These are phyloP conservation scores for Acleris laterana DNA, from an alignment of 2,888 invertebrate species.

Conservation along the genomic window DNA sequence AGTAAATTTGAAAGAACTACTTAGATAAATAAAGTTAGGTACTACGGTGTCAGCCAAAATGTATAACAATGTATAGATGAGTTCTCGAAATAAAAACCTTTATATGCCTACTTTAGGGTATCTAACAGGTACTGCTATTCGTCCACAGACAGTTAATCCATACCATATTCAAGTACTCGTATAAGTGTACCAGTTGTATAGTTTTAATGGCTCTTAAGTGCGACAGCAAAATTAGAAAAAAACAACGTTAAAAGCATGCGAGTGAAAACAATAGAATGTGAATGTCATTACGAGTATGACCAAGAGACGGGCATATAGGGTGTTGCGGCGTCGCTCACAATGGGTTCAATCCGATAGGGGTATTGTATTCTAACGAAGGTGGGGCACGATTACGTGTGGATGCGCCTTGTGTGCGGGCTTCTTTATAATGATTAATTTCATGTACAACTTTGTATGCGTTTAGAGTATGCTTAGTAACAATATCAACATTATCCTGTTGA, in stretches of 20 bases:
- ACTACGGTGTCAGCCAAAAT: too few relatives aligned
- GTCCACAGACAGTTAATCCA: too few relatives aligned
- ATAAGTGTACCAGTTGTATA: too few relatives aligned
- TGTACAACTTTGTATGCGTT: slow-evolving; percentile 14
- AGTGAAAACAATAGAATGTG: slow-evolving; percentile 57
- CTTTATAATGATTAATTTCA: slow-evolving; percentile 38
- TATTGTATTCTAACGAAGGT: slow-evolving; percentile 74
- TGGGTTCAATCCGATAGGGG: slow-evolving; percentile 58
- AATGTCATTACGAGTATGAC: slow-evolving; percentile 57
- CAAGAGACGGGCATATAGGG: slow-evolving; percentile 44
- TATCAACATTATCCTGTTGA: slow-evolving; percentile 5
- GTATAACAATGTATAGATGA: too few relatives aligned
- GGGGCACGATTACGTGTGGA: slow-evolving; percentile 66
- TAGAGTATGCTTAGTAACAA: slow-evolving; percentile 4
- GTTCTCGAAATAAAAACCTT: too few relatives aligned
- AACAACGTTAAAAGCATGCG: slow-evolving; percentile 7
- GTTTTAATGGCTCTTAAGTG: too few relatives aligned
- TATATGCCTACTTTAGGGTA: too few relatives aligned
- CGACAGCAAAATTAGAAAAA: background rate
- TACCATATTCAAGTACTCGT: too few relatives aligned
- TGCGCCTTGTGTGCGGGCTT: slow-evolving; percentile 48
- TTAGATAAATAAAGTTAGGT: too few relatives aligned
- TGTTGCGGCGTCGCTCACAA: slow-evolving; percentile 50
- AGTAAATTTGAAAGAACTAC: too few relatives aligned
- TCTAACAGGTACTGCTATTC: too few relatives aligned